Evolutionary conservation across 2,113 vertebrate species (phyloP), one percentile per base, ranked within the genome.

Genomic region (Pollachius pollachius): DNA sequence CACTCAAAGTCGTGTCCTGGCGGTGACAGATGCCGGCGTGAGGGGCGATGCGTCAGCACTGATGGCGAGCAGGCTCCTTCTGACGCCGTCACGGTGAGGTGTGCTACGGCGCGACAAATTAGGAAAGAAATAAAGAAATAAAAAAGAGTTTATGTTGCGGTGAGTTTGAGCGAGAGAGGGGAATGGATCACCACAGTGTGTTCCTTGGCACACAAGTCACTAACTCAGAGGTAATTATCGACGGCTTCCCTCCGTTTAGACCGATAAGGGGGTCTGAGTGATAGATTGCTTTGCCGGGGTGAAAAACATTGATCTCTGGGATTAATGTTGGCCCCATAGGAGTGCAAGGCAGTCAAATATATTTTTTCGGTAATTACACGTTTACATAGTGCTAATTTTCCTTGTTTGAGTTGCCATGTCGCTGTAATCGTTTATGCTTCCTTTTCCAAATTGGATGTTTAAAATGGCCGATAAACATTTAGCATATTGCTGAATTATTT

Each of bases 301-400:
- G 78, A 69, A 85, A 9, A 82, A 81, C 84, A 93, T 90, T 87
- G 91, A 93, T 91, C 86, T 87, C 77, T 81, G 75, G 82, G 84
- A 89, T 88, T 90, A 90, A 91, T 88, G 70, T 74, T 37, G 27
- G 74, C 71, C 87, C 81, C 78, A 70, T 59, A 68, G 85, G 87
- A 81, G 59, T 69, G 67, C 72, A 79, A 79, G 77, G 81, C 83
- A 88, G 85, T 91, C 88, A 89, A 89, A 88, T 73, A 83, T 7
- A 34, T 71, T 84, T 79, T 89, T 89, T 91, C 87, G 88, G 85
- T 91, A 92, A 92, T 92, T 91, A 91, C 87, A 91, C 80, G 83
- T 89, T 89, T 91, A 86, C 76, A 87, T 79, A 67, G 65, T 64
- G 63, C 79, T 62, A 79, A 82, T 71, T 80, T 84, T 59, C 81